Evolutionary conservation across 2,797 vertebrate species (phyloP), one percentile per base, ranked within the genome.

Genomic region (Lophotriccus pileatus): DNA sequence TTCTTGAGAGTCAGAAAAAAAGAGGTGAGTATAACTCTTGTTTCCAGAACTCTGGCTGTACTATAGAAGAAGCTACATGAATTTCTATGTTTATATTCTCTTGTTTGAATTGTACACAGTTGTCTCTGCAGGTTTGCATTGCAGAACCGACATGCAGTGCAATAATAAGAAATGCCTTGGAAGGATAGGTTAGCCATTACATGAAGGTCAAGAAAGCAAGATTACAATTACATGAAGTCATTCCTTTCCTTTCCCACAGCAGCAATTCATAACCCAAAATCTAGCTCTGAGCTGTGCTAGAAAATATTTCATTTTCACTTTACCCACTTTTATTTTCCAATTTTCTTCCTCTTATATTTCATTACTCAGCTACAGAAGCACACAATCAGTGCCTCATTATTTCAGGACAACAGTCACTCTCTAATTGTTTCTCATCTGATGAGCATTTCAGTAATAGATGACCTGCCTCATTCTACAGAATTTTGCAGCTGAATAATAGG

Each of bases 371-470:
- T 87, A 58, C 76, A 94, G 77, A 95, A 89, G 87, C 68, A 64
- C 72, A 83, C 10, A 19, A 80, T 83, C 78, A 68, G 46, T 41
- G 52, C 75, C 85, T 94, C 92, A 78, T 95, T 95, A 89, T 91
- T 94, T 95, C 90, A 83, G 58, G 84, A 94, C 81, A 75, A 75
- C 78, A 83, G 64, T 28, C 46, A 43, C 25, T 80, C 75, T 90
- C 87, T 97, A 96, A 96, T 93, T 93, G 84, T 90, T 95, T 95
- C 79, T 87, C 0, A 19, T 92, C 86, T 93, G 87, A 87, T 90
- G 82, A 95, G 64, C 70, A 84, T 85, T 95, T 94, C 92, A 64
- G 0, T 93, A 88, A 95, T 80, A 84, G 84, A 95, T 94, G 93
- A 95, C 78, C 88, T 93, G 78, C 12, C 41, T 90, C 24, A 37